Percentiles rank a stretch among this genome's conserved stretches.
Conservation (phyloP, 2,888 invertebrate species). For the Metallyticus violacea region DNA sequence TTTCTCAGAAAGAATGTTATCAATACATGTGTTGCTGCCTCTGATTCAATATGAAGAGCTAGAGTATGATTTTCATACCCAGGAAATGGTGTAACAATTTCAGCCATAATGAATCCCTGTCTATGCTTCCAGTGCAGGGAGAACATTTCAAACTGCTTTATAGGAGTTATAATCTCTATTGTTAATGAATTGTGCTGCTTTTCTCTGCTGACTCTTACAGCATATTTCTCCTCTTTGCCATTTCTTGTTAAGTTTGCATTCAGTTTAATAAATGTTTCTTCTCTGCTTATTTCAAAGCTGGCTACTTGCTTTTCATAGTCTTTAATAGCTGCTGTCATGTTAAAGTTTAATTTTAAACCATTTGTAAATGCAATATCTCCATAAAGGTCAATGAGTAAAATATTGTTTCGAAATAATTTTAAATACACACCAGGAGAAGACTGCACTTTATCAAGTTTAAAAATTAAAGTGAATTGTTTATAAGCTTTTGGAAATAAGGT, state of each 20-base stretch:
- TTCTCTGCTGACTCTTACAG: neutral
- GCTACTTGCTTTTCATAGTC: neutral
- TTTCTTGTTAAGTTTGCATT: neutral
- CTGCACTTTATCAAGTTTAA: neutral
- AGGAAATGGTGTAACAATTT: constrained; percentile 19
- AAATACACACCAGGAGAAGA: neutral
- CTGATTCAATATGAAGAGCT: constrained; percentile 22
- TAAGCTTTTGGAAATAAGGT: neutral
- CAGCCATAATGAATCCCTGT: neutral
- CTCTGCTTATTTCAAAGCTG: neutral
- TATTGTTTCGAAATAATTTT: neutral
- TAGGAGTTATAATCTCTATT: neutral
- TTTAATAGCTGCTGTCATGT: neutral
- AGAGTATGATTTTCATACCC: constrained; percentile 28
- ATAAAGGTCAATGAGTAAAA: neutral
- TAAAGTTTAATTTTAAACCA: neutral
- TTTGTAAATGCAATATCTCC: neutral
- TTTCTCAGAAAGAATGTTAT: neutral
- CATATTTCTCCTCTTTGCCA: neutral
- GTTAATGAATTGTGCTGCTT: neutral
- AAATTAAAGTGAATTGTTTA: neutral
- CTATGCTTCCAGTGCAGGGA: neutral
- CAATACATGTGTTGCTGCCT: neutral
- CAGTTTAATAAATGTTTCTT: neutral
- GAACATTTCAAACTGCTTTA: neutral